Evolutionary conservation across 2,888 invertebrate species (phyloP).

Genomic region (Agrochola lota): DNA sequence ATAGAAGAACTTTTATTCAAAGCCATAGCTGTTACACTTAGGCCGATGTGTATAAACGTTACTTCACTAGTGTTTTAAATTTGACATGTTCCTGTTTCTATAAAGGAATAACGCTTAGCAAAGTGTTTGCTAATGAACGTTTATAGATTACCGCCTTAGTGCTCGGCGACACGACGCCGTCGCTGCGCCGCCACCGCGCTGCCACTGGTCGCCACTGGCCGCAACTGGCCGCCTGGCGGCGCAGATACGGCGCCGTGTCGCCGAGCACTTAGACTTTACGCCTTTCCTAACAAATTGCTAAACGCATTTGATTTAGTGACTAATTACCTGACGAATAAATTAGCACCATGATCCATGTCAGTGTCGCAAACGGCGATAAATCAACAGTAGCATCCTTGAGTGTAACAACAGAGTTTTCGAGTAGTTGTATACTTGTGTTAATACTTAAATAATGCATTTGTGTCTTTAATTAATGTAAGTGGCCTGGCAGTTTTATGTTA

Average conservation of each 20-base stretch:
- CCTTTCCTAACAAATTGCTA: not conserved
- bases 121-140: not conserved
- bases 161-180: too few relatives aligned
- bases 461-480: too few relatives aligned
- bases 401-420: not conserved
- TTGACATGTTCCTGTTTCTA: not conserved
- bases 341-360: not conserved
- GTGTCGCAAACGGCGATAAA: not conserved
- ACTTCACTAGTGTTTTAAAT: not conserved
- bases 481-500: too few relatives aligned
- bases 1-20: not conserved
- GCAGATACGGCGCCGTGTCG: too few relatives aligned
- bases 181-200: too few relatives aligned
- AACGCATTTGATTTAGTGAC: not conserved
- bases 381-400: not conserved
- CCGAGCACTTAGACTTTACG: not conserved
- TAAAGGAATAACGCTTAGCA: not conserved
- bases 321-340: not conserved
- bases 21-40: not conserved
- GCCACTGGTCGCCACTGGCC: too few relatives aligned
- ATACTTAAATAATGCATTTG: too few relatives aligned
- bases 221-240: too few relatives aligned
- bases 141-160: not conserved
- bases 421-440: too few relatives aligned
- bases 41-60: not conserved